Evolutionary conservation across 1,140 invertebrate genomes (phyloP), one percentile per base, ranked within the genome.

Genomic region (Nymphalis io): DNA sequence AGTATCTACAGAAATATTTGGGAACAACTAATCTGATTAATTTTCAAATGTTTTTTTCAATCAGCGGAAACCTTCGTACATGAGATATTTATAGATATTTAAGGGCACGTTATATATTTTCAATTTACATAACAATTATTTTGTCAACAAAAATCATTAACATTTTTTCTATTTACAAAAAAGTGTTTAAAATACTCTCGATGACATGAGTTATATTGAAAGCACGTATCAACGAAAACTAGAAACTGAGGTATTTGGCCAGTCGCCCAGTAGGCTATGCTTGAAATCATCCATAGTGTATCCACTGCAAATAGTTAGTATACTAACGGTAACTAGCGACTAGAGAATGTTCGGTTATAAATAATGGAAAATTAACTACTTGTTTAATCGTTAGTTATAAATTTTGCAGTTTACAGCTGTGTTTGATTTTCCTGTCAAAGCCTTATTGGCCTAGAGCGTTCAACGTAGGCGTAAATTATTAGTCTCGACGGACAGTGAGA

Each of bases 401-500:
- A 68, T 68, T 38, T 23, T 27, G 53, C 20, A 59, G 21, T 69
- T 62, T 69, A 62, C 59, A 62, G 55, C n/a, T 48, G 39, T 42
- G 51, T 67, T 67, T 60, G 60, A 53, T 67, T 67, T 67, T 67
- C 65, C 57, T 57, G 40, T 70, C 61, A 23, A 60, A 70, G 62
- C 62, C 68, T 46, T 59, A 65, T 59, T 70, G 57, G 62, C 57
- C 57, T 46, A 33, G 21, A 20, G 53, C 27, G 27, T 38, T 42
- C 8, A 6, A 23, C 23, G 74, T 74, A 18, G 73, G 66, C 62
- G 73, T 69, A 72, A 71, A 72, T 71, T 75, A 75, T 59, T 58
- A 62, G 39, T 12, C 51, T 46, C 68, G 40, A 58, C 39, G 63
- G 48, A 58, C 65, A 68, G 39, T 44, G 13, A 44, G 69, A 27